Percentiles rank a stretch among this genome's conserved stretches.
Evolutionary conservation across 2,888 invertebrate species (phyloP).

Genomic region (Colostygia pectinataria): DNA sequence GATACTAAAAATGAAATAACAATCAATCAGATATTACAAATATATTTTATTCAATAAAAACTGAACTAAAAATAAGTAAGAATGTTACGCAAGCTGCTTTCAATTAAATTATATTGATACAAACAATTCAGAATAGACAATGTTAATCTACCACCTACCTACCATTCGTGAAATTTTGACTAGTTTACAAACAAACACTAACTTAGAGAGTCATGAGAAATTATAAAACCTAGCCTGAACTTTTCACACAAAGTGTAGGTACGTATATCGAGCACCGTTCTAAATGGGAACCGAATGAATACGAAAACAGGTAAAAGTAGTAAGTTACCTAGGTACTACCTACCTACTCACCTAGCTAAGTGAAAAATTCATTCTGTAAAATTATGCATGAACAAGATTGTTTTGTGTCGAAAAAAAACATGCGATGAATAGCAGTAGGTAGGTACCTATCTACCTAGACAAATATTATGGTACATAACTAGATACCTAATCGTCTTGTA

Average conservation of each 20-base stretch:
- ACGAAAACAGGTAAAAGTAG: too few species aligned
- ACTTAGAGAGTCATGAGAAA: conserved; percentile 32
- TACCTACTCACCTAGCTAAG: background rate
- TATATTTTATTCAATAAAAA: conserved; percentile 78
- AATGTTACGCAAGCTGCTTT: conserved; percentile 65
- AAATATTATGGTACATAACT: too few species aligned
- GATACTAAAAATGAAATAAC: conserved; percentile 40
- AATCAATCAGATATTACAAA: conserved; percentile 74
- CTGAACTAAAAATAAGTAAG: conserved; percentile 70
- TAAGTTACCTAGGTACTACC: conserved; percentile 21
- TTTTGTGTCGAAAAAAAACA: too few species aligned
- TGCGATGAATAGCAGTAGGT: too few species aligned
- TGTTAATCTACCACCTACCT: conserved; percentile 42
- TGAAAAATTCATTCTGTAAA: conserved; percentile 20
- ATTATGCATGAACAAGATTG: too few species aligned
- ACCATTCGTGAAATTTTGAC: conserved; percentile 73
- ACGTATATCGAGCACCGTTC: conserved; percentile 65
- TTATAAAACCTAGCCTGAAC: conserved; percentile 25
- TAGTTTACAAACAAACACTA: conserved; percentile 60
- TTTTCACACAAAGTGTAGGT: conserved; percentile 25
- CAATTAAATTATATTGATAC: conserved; percentile 58
- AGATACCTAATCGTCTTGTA: background rate
- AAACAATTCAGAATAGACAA: conserved; percentile 48
- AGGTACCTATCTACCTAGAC: too few species aligned
- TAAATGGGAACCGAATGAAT: too few species aligned